Conservation (phyloP, 2,113 vertebrate genomes). For the Caranx melampygus region DNA sequence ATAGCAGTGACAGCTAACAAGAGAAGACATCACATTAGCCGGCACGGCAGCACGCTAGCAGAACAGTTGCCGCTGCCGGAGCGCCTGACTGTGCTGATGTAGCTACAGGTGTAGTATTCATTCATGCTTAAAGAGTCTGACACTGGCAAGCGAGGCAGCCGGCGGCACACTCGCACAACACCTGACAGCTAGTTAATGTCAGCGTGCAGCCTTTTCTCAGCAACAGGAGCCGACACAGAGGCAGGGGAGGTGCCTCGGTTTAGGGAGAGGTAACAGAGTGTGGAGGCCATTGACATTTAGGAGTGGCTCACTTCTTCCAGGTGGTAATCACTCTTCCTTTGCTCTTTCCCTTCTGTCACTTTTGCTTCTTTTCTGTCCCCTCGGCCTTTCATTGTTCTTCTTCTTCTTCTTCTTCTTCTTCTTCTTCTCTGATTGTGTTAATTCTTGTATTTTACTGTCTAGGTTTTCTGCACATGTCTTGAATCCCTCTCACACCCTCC, state of each 20-base stretch:
- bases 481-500: neutral
- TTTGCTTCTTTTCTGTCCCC: neutral
- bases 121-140: conserved; percentile 70
- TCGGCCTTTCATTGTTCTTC: no score
- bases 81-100: conserved; percentile 48
- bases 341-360: neutral
- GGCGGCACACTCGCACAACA: conserved; percentile 46
- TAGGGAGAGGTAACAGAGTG: conserved; percentile 13
- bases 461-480: neutral
- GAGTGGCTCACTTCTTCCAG: neutral
- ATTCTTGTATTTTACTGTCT: neutral
- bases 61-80: conserved; percentile 24
- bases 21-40: conserved; percentile 70
- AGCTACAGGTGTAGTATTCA: conserved; percentile 72
- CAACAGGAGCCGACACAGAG: conserved; percentile 23
- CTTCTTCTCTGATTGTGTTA: neutral
- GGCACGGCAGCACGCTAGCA: conserved; percentile 17
- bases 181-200: conserved; percentile 71
- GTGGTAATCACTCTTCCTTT: neutral
- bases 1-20: conserved; percentile 62
- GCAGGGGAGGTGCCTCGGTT: neutral
- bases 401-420: neutral
- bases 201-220: conserved; percentile 26
- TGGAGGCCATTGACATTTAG: conserved; percentile 21
- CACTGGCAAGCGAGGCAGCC: conserved; percentile 46